Evolutionary conservation across 2,888 invertebrate species (phyloP).

Genomic region (Notodonta ziczac): DNA sequence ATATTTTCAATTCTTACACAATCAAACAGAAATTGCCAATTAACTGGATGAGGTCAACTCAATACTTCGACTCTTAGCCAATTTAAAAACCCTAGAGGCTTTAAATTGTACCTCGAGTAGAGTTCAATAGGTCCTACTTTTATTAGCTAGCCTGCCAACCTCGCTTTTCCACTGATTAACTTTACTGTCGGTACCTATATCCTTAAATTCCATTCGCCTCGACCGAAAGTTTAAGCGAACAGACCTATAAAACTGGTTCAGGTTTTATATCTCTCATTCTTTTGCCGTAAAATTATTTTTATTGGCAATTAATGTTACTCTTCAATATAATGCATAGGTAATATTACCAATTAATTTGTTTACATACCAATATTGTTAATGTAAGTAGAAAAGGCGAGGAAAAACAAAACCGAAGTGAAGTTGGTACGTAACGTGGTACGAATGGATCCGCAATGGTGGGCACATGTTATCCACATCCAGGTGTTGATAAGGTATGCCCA

Average conservation of each 20-base stretch:
- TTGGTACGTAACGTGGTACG: too few relatives aligned
- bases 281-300: not conserved
- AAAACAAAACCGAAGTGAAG: too few relatives aligned
- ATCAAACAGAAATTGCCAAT: too few relatives aligned
- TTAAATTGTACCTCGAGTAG: constrained; percentile 8
- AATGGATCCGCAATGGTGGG: too few relatives aligned
- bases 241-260: not conserved
- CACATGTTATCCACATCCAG: too few relatives aligned
- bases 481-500: too few relatives aligned
- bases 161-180: constrained; percentile 16
- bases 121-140: constrained; percentile 15
- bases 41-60: too few relatives aligned
- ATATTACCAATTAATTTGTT: too few relatives aligned
- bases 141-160: constrained; percentile 19
- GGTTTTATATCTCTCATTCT: not conserved
- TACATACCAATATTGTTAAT: too few relatives aligned
- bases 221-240: not conserved
- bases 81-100: constrained; percentile 24
- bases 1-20: too few relatives aligned
- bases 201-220: constrained; percentile 8
- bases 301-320: not conserved
- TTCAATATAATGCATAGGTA: too few relatives aligned
- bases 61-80: not conserved
- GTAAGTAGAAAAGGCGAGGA: too few relatives aligned
- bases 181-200: constrained; percentile 5